phyloP scores from a whole-genome alignment of 2,797 vertebrate genomes.

The Pipistrellus pipistrellus region DNA sequence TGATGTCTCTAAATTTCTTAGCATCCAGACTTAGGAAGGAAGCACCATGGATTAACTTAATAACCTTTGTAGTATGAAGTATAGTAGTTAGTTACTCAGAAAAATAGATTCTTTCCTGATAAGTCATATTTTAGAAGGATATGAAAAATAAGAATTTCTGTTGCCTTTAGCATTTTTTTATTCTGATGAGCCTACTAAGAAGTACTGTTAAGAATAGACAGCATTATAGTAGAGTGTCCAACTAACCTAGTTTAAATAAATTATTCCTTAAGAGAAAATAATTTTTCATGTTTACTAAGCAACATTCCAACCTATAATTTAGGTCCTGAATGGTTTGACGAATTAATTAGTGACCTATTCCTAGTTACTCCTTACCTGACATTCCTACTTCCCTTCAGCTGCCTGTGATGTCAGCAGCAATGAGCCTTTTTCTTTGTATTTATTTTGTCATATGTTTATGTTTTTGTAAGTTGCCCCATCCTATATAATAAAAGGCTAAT shows the following conservation, averaged over 20 bases:
- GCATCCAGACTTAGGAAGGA: not conserved
- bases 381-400: not conserved
- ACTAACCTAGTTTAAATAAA: not conserved
- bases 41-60: not conserved
- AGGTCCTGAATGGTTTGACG: not conserved
- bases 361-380: not conserved
- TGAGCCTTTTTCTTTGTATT: not conserved
- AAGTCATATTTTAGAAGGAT: not conserved
- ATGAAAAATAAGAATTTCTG: slow-evolving; percentile 23
- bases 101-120: not conserved
- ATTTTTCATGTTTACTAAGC: slow-evolving; percentile 35
- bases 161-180: slow-evolving; percentile 47
- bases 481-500: too few relatives aligned
- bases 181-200: slow-evolving; percentile 2
- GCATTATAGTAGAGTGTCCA: not conserved
- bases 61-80: not conserved
- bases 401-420: not conserved
- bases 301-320: not conserved
- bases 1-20: slow-evolving; percentile 3
- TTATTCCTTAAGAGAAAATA: not conserved
- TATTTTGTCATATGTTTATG: slow-evolving; percentile 45
- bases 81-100: not conserved
- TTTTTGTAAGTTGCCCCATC: slow-evolving; percentile 30
- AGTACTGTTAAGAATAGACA: slow-evolving; percentile 7
- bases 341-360: not conserved